These are phyloP conservation scores for Mongoloraphidia duomilia DNA, from an alignment of 2,888 invertebrate species.

Conservation along the genomic window DNA sequence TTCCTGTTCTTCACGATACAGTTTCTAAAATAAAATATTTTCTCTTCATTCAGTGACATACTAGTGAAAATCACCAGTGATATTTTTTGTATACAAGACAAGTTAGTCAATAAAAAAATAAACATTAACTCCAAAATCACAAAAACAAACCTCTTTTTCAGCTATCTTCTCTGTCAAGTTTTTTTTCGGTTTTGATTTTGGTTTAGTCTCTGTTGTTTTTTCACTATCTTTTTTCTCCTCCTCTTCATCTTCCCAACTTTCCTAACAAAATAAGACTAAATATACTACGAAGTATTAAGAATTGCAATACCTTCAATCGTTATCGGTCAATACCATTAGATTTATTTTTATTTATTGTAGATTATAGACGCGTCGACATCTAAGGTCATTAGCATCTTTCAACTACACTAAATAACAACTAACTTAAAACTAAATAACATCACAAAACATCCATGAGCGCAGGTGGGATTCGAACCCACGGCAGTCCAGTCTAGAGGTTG, in stretches of 20 bases:
- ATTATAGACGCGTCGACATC: too few relatives aligned
- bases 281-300: background rate
- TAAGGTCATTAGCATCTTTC: too few relatives aligned
- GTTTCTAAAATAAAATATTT: conserved; percentile 30
- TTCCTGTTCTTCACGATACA: conserved; percentile 48
- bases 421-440: too few relatives aligned
- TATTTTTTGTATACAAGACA: background rate
- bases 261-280: conserved; percentile 37
- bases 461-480: too few relatives aligned
- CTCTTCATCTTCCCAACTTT: conserved; percentile 89
- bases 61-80: background rate
- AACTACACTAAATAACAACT: too few relatives aligned
- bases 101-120: background rate
- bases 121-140: background rate
- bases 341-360: too few relatives aligned
- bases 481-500: too few relatives aligned
- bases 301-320: too few relatives aligned
- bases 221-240: conserved; percentile 62
- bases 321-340: too few relatives aligned
- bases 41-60: background rate
- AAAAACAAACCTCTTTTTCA: conserved; percentile 61
- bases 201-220: conserved; percentile 39
- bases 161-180: conserved; percentile 66
- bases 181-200: conserved; percentile 58
- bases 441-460: too few relatives aligned